Evolutionary conservation across 2,888 invertebrate species (phyloP).

Genomic region (Drosophila tanythrix): DNA sequence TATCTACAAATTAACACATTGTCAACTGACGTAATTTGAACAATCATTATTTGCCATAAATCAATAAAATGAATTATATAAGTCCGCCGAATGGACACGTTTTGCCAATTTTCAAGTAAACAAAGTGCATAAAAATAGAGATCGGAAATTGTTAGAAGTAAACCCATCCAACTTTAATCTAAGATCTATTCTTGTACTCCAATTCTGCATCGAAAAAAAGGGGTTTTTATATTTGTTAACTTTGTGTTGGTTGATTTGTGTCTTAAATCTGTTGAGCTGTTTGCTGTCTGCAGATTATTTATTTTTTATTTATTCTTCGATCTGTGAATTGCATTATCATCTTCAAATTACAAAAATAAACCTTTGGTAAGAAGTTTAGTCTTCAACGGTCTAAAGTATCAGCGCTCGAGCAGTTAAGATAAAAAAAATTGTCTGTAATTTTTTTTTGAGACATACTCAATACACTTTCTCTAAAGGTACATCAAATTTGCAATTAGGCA

Average conservation of each 20-base stretch:
- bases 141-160: background rate
- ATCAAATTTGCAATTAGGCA: background rate
- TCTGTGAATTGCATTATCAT: background rate
- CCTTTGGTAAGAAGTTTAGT: background rate
- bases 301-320: background rate
- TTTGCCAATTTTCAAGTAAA: slow-evolving; percentile 15
- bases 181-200: background rate
- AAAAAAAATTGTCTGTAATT: slow-evolving; percentile 16
- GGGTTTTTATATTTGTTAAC: background rate
- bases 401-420: slow-evolving; percentile 13
- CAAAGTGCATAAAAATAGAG: background rate
- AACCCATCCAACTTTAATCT: background rate
- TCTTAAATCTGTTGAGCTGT: no score
- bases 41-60: slow-evolving; percentile 9
- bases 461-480: background rate
- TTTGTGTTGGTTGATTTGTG: no score
- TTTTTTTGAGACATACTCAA: background rate
- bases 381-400: slow-evolving; percentile 7
- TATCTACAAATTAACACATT: slow-evolving; percentile 40
- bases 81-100: background rate
- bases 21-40: slow-evolving; percentile 42
- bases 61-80: slow-evolving; percentile 2
- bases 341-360: background rate
- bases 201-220: background rate
- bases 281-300: background rate